Evolutionary conservation across 2,797 vertebrate genomes (phyloP), one percentile per base, ranked within the genome.

Genomic region (Coreius guichenoti): DNA sequence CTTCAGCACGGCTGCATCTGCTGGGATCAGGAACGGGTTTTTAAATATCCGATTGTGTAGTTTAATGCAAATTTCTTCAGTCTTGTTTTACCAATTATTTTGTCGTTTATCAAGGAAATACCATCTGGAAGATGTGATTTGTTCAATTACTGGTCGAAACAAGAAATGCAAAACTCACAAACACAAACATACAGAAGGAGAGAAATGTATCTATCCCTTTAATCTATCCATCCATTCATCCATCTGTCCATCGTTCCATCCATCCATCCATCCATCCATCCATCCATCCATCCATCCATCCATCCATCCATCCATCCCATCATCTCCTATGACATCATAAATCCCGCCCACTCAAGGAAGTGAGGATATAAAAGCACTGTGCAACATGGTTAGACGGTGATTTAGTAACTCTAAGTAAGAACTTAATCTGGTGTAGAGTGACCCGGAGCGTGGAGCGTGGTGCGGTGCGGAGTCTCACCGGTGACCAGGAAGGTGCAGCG

Each of bases 401-500:
- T 63, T 16, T 6, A 29, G 13, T 29, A 29, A 14, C 29, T 29
- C 13, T 29, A 29, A 61, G 56, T 13, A 26, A 7, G 58, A 14
- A 13, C n/a, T 61, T 26, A 26, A 26, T 5, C 58, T 2, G 58
- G 58, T 13, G n/a, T 5, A 5, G n/a, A 61, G 12, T 61, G n/a
- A 61, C 58, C 58, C 12, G 12, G n/a, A 5, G 61, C 2, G 26
- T 63, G 61, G 11, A 17, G 49, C 2, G 58, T 49, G 21, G 8
- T 9, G 11, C 5, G 16, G 39, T 7, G 68, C 11, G 8, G 4
- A 21, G 76, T n/a, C 80, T 91, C 93, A 99, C 98, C 98, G 93
- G 97, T 99, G 29, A 99, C 96, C 1, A 97, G 96, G 92, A 99
- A 99, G 90, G 97, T 97, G 95, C 98, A 99, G 87, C 97, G 95